Evolutionary conservation across 2,113 vertebrate genomes (phyloP).

Genomic region (Gnathonemus longibarbis): DNA sequence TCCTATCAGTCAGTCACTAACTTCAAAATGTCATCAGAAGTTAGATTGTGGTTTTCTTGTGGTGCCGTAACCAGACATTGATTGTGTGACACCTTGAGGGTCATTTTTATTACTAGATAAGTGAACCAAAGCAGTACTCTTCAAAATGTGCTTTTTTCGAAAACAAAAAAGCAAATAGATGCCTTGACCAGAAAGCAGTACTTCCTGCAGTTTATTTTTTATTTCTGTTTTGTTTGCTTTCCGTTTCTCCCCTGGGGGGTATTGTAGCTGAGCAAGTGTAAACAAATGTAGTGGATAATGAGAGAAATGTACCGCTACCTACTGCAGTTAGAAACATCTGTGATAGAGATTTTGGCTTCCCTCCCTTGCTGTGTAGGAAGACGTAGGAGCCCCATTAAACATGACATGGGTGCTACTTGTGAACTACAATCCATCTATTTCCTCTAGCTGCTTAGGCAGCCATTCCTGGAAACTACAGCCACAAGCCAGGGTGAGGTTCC

Average conservation of each 20-base stretch:
- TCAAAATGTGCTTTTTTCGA: neutral
- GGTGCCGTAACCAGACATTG: neutral
- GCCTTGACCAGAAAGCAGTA: neutral
- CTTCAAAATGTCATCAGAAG: neutral
- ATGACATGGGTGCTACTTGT: neutral
- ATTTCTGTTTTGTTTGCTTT: neutral
- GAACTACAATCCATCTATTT: neutral
- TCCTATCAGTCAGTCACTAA: neutral
- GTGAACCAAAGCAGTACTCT: neutral
- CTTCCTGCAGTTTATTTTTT: neutral
- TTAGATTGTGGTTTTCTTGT: neutral
- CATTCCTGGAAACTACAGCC: neutral
- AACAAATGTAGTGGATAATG: conserved; percentile 3
- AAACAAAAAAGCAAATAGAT: neutral
- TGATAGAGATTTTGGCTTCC: too few relatives aligned
- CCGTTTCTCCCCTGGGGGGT: neutral
- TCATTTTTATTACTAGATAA: neutral
- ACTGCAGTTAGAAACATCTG: neutral
- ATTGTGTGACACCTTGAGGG: neutral
- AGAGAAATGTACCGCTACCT: neutral
- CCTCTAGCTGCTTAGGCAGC: neutral
- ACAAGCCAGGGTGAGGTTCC: neutral
- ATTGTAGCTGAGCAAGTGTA: neutral
- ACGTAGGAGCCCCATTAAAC: neutral
- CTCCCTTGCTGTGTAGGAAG: too few relatives aligned